Conservation (phyloP, 2,888 invertebrate species). For the Metopia argyrocephala region DNA sequence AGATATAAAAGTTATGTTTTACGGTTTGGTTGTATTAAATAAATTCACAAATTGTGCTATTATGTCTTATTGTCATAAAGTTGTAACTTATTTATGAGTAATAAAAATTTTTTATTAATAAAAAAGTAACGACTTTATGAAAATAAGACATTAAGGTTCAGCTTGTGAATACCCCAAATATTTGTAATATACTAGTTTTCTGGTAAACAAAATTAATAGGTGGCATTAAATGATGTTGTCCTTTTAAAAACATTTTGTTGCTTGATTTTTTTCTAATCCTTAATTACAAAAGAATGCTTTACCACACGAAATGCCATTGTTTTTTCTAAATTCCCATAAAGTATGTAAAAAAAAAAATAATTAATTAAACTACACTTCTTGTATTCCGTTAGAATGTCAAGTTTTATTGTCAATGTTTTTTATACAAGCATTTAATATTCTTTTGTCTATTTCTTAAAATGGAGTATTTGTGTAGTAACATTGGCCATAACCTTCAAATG, state of each 20-base stretch:
- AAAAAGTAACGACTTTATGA: too few species aligned
- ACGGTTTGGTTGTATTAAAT: too few species aligned
- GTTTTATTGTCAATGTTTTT: neutral
- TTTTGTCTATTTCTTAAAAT: neutral
- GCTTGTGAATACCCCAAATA: too few species aligned
- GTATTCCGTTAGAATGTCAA: constrained; percentile 16
- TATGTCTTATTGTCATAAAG: too few species aligned
- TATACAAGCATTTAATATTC: neutral
- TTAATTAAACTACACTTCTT: constrained; percentile 40
- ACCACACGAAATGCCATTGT: neutral
- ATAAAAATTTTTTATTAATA: too few species aligned
- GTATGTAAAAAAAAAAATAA: constrained; percentile 39
- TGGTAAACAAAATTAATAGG: too few species aligned
- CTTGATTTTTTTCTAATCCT: neutral
- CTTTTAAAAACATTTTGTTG: neutral
- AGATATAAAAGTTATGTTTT: too few species aligned
- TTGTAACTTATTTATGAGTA: too few species aligned
- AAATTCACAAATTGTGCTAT: too few species aligned
- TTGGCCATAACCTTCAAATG: constrained; percentile 59
- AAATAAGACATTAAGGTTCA: too few species aligned
- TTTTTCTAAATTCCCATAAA: constrained; percentile 30
- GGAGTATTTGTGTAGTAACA: constrained; percentile 33
- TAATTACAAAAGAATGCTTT: neutral
- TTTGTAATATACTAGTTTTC: too few species aligned
- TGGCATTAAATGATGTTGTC: too few species aligned